These are phyloP conservation scores for Drosophila pandora DNA, from an alignment of 1,140 invertebrate species.

Conservation along the genomic window DNA sequence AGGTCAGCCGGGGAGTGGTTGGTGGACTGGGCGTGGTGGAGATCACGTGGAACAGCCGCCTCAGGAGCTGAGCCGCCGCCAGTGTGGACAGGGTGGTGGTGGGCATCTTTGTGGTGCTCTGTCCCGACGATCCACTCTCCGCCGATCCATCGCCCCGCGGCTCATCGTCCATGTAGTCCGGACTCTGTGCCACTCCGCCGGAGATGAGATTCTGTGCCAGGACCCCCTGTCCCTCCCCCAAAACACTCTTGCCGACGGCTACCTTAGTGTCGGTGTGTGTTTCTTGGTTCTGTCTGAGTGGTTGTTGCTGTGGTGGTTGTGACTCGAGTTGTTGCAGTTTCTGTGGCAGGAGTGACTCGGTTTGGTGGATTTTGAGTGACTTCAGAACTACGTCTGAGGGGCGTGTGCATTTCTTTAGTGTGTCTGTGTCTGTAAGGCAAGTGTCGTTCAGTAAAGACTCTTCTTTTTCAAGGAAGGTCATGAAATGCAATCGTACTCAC, in stretches of 20 bases:
- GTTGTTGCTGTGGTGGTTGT: slow-evolving; percentile 9
- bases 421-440: slow-evolving; percentile 54
- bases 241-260: slow-evolving; percentile 4
- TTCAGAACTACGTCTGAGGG: background rate
- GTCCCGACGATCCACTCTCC: slow-evolving; percentile 4
- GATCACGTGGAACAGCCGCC: slow-evolving; percentile 52
- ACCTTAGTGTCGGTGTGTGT: slow-evolving; percentile 18
- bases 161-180: slow-evolving; percentile 60
- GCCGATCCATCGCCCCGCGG: background rate
- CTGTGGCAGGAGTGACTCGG: background rate
- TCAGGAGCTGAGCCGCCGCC: slow-evolving; percentile 51
- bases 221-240: slow-evolving; percentile 16
- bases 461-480: slow-evolving; percentile 1
- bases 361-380: background rate
- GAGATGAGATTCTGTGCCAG: background rate
- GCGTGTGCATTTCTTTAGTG: slow-evolving; percentile 43
- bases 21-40: slow-evolving; percentile 40
- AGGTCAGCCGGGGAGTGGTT: slow-evolving; percentile 24
- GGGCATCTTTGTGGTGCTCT: slow-evolving; percentile 13
- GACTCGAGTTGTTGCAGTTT: background rate
- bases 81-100: slow-evolving; percentile 45
- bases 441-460: slow-evolving; percentile 18
- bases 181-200: background rate
- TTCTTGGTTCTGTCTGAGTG: slow-evolving; percentile 12
- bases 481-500: too few relatives aligned